Percentiles rank a stretch among this genome's conserved stretches.
Evolutionary conservation across 2,113 vertebrate species (phyloP).

Genomic region (Lepus europaeus): DNA sequence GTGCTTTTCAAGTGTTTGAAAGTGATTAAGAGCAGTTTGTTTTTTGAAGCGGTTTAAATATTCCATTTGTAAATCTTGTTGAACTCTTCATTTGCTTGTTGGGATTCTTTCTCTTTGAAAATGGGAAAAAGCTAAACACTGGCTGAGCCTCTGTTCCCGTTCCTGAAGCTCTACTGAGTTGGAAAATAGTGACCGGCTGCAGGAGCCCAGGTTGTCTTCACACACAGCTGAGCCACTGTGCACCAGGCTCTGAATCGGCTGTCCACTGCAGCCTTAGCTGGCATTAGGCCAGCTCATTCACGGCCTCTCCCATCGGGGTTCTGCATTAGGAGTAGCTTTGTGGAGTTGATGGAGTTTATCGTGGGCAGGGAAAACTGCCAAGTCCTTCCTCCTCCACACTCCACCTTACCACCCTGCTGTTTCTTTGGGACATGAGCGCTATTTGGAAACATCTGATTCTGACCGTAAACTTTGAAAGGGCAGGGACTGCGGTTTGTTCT

Average conservation of each 20-base stretch:
- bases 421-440: background rate
- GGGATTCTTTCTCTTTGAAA: slow-evolving; percentile 55
- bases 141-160: background rate
- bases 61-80: slow-evolving; percentile 63
- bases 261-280: background rate
- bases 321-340: background rate
- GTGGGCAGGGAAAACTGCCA: background rate
- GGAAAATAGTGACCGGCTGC: slow-evolving; percentile 11
- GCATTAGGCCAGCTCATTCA: background rate
- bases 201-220: background rate
- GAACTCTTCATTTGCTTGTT: slow-evolving; percentile 59
- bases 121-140: background rate
- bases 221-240: background rate
- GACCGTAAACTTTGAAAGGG: background rate
- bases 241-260: background rate
- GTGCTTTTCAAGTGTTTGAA: slow-evolving; percentile 56
- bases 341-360: background rate
- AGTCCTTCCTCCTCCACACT: background rate
- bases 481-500: background rate
- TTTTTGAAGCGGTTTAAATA: slow-evolving; percentile 64
- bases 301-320: background rate
- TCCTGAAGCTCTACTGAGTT: slow-evolving; percentile 46
- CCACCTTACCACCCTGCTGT: background rate
- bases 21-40: slow-evolving; percentile 60
- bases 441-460: slow-evolving; percentile 27